Conservation (phyloP, 2,113 vertebrate species). For the Odocoileus hemionus region DNA sequence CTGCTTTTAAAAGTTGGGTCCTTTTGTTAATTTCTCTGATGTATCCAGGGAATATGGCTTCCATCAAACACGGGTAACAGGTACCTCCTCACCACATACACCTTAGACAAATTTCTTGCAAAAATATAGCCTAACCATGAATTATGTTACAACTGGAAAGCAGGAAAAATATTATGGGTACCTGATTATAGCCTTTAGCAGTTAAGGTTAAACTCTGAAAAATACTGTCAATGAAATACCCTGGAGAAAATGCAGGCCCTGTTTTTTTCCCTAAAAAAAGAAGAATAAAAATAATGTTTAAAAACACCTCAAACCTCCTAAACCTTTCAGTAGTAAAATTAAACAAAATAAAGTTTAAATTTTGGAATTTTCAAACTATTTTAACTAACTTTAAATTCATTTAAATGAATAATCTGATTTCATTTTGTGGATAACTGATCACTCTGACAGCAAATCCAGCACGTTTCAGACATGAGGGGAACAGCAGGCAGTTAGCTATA, state of each 20-base stretch:
- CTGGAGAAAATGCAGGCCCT: neutral
- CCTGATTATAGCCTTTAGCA: neutral
- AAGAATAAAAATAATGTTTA: neutral
- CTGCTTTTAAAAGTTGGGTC: neutral
- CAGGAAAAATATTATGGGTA: neutral
- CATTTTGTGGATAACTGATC: neutral
- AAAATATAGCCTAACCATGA: neutral
- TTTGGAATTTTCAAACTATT: neutral
- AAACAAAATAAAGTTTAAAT: conserved; percentile 32
- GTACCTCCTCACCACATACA: neutral
- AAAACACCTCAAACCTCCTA: neutral
- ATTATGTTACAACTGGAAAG: neutral
- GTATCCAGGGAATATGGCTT: neutral
- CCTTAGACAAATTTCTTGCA: neutral
- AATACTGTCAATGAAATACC: neutral
- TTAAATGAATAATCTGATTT: conserved; percentile 8
- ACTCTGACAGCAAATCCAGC: neutral
- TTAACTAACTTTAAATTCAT: conserved; percentile 38
- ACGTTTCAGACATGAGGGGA: neutral
- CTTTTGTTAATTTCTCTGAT: neutral
- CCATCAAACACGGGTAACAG: neutral
- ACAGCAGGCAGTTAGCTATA: neutral
- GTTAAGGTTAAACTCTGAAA: neutral
- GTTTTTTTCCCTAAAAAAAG: neutral
- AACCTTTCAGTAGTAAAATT: neutral